These are phyloP conservation scores for Drosophila suzukii DNA, from an alignment of 1,140 invertebrate species.

Conservation along the genomic window DNA sequence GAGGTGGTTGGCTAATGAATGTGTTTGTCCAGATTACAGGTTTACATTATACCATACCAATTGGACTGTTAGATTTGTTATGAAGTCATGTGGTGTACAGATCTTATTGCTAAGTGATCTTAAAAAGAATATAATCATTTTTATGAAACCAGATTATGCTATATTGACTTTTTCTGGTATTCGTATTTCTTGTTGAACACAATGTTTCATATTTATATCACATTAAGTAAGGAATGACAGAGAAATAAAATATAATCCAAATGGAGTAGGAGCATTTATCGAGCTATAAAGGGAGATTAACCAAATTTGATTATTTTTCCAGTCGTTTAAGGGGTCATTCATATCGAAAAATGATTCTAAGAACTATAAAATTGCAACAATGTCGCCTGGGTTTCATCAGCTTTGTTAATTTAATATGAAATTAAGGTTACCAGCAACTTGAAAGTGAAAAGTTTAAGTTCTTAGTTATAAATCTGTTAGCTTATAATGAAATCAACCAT, in stretches of 20 bases:
- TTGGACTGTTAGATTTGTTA: neutral
- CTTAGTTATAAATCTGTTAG: too few relatives aligned
- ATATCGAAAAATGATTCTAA: neutral
- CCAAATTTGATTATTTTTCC: constrained; percentile 3
- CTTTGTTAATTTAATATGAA: too few relatives aligned
- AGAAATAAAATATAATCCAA: neutral
- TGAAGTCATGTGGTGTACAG: neutral
- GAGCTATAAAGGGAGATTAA: constrained; percentile 34
- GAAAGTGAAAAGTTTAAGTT: too few relatives aligned
- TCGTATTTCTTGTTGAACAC: neutral
- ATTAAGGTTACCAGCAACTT: too few relatives aligned
- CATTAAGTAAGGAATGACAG: neutral
- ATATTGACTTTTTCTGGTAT: neutral
- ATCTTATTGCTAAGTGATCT: neutral
- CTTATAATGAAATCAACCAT: too few relatives aligned
- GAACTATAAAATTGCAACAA: constrained; percentile 20
- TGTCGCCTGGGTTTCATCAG: neutral
- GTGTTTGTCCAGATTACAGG: neutral
- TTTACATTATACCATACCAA: neutral
- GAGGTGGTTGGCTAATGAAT: constrained; percentile 1
- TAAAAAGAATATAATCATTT: neutral
- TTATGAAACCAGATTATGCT: neutral
- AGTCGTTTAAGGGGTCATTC: constrained; percentile 9
- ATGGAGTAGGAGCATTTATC: neutral
- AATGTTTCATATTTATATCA: constrained; percentile 6